Evolutionary conservation across 2,888 invertebrate genomes (phyloP).

Genomic region (Andrena haemorrhoa): DNA sequence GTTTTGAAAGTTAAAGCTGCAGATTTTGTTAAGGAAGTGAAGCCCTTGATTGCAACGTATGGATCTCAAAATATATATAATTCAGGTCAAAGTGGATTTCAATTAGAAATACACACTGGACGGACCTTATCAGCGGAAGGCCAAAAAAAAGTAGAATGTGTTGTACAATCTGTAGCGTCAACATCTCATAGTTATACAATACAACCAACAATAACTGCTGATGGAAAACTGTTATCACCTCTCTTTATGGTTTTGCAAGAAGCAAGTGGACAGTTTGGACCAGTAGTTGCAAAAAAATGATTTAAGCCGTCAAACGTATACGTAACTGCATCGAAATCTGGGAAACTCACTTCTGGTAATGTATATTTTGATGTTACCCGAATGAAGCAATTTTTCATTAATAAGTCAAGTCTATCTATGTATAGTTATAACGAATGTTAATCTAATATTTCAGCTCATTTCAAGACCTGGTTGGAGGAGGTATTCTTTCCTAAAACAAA

Average conservation of each 20-base stretch:
- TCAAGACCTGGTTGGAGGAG: neutral
- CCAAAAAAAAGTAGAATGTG: neutral
- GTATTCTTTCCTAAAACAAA: neutral
- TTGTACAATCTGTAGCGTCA: neutral
- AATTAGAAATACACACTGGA: slow-evolving; percentile 13
- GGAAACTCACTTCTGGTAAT: no score
- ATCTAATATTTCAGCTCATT: slow-evolving; percentile 5
- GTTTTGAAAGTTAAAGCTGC: neutral
- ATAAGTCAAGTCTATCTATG: neutral
- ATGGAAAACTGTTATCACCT: neutral
- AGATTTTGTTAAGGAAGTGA: neutral
- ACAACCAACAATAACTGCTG: neutral
- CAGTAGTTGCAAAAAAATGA: no score
- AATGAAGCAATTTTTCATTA: no score
- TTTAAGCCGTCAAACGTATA: no score
- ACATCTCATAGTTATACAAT: neutral
- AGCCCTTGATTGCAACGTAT: neutral
- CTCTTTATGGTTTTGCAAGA: no score
- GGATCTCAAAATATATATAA: neutral
- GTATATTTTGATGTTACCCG: no score
- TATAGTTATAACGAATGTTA: neutral
- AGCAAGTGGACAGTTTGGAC: no score
- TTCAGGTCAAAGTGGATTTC: neutral
- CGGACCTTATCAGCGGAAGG: slow-evolving; percentile 1
- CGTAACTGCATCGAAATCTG: no score